Conservation (phyloP, 2,797 vertebrate genomes). For the Smutsia temminckii region DNA sequence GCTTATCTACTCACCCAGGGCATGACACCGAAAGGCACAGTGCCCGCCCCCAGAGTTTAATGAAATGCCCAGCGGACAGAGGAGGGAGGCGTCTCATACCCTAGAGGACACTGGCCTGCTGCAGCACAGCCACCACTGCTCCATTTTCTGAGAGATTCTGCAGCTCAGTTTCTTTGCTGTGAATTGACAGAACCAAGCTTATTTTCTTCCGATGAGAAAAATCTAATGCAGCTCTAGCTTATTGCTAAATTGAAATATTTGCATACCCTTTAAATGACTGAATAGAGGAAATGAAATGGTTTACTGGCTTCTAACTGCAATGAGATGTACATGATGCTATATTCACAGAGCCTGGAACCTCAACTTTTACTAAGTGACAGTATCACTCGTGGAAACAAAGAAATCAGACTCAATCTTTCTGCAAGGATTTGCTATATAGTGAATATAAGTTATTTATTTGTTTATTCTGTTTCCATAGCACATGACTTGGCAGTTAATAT, state of each 20-base stretch:
- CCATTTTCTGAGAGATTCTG: not conserved
- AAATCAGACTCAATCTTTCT: slow-evolving; percentile 5
- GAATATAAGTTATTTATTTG: too few relatives aligned
- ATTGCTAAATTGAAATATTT: not conserved
- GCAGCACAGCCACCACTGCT: too few relatives aligned
- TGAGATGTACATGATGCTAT: not conserved
- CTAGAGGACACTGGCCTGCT: not conserved
- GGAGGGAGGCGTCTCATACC: rapidly evolving
- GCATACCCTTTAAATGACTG: not conserved
- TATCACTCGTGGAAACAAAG: not conserved
- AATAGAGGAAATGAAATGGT: not conserved
- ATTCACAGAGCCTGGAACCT: not conserved
- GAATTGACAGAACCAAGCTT: not conserved
- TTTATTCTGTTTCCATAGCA: too few relatives aligned
- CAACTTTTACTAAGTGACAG: not conserved
- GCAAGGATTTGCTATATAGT: not conserved
- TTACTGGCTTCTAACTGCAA: not conserved
- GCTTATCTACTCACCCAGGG: rapidly evolving
- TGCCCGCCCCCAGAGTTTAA: rapidly evolving
- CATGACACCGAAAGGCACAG: rapidly evolving
- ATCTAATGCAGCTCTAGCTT: too few relatives aligned
- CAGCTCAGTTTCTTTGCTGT: not conserved
- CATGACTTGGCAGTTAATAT: too few relatives aligned
- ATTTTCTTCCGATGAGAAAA: not conserved
- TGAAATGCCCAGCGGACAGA: not conserved